Evolutionary conservation across 1,140 invertebrate species (phyloP), one percentile per base, ranked within the genome.

Genomic region (Penaeus indicus): DNA sequence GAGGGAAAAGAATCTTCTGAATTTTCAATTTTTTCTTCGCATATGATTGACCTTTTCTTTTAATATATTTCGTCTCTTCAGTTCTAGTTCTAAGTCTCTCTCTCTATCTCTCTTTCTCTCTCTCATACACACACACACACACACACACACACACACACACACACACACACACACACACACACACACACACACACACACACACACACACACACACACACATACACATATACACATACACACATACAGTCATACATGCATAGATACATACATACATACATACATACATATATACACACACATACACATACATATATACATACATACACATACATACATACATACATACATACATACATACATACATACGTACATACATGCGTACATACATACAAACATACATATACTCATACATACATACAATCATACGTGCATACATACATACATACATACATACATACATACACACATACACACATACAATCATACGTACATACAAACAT

Each of bases 401-500:
- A 67, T 25, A 67, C 5, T 3, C 5, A 38, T 38, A 21, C 7
- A 67, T 21, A 25, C 7, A 67, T 67, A 67, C 3, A 67, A 77
- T 2, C 5, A n/a, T 63, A 83, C 69, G 5, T 22, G 69, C 5
- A 62, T 82, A 25, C 7, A 64, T 82, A 82, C 3, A 62, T 62
- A 60, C 16, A 82, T 83, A 54, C 4, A 60, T 86, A 47, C 10
- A 25, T 67, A 25, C 54, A 47, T 67, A 67, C 25, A 67, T 7
- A 67, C 25, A 42, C 42, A 87, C 22, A 27, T 8, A 84, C 87
- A 88, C 7, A 77, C 5, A 42, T 61, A 22, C 22, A 72, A 85
- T 83, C 91, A 90, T 80, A 85, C 91, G 7, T 67, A 67, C 7
- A 67, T 25, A 67, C 7, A 67, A 3, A 67, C 7, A 67, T n/a